Conservation (phyloP, 2,113 vertebrate genomes). For the Scophthalmus maximus region DNA sequence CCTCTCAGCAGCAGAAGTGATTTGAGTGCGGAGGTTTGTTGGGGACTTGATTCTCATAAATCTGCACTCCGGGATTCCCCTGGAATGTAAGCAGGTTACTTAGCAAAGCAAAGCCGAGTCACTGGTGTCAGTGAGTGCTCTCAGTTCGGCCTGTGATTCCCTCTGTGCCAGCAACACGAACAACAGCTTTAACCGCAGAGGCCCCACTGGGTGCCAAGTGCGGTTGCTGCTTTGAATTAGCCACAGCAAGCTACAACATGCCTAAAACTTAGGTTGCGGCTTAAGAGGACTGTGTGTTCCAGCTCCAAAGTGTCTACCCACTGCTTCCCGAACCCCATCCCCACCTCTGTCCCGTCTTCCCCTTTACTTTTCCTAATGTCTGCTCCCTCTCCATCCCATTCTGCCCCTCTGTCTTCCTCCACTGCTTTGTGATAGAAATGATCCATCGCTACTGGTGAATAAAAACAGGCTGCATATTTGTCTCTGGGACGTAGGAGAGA, state of each 20-base stretch:
- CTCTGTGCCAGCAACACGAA: constrained; percentile 67
- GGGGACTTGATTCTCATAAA: constrained; percentile 57
- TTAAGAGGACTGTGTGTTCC: constrained; percentile 62
- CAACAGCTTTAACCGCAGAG: constrained; percentile 81
- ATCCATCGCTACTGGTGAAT: constrained; percentile 73
- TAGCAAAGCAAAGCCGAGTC: constrained; percentile 50
- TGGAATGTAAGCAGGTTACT: constrained; percentile 69
- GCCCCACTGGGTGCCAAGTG: constrained; percentile 77
- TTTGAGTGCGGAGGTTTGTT: constrained; percentile 44
- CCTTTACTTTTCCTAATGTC: constrained; percentile 50
- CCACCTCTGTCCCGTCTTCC: constrained; percentile 52
- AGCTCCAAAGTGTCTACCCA: constrained; percentile 65
- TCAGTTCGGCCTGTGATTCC: constrained; percentile 58
- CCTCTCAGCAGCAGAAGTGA: constrained; percentile 12
- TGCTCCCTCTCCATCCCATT: constrained; percentile 46
- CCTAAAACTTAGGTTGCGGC: constrained; percentile 76
- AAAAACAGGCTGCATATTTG: constrained; percentile 75
- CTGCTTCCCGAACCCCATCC: constrained; percentile 69
- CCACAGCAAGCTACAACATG: constrained; percentile 81
- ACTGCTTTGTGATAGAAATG: constrained; percentile 62
- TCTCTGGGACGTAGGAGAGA: constrained; percentile 56
- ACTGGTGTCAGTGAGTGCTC: constrained; percentile 56
- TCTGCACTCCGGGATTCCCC: constrained; percentile 72
- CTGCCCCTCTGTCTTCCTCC: constrained; percentile 60
- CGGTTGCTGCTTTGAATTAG: constrained; percentile 83